Evolutionary conservation across 2,797 vertebrate species (phyloP).

Genomic region (Enteromius unitaeniatus): DNA sequence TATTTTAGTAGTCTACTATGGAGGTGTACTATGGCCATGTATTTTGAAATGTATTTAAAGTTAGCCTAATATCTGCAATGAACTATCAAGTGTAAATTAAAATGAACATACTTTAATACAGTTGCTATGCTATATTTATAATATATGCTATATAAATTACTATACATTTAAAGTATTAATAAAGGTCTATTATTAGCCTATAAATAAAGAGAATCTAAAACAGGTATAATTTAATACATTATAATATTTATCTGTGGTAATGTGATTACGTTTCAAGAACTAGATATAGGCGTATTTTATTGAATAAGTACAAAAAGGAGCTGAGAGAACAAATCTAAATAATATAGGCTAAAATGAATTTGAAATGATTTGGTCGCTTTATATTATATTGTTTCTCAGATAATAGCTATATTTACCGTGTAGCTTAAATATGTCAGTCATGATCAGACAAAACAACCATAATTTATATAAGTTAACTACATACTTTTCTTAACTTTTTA

Average conservation of each 20-base stretch:
- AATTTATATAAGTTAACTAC: background rate
- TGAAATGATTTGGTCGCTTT: background rate
- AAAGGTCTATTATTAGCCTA: background rate
- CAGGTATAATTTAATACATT: background rate
- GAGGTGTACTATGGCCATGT: background rate
- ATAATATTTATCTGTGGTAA: background rate
- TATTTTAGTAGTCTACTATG: background rate
- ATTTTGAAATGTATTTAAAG: background rate
- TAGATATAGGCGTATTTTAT: background rate
- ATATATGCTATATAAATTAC: background rate
- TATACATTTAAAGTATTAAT: too few relatives aligned
- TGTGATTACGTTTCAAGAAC: background rate
- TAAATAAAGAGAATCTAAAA: background rate
- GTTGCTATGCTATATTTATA: background rate
- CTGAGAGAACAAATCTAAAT: background rate
- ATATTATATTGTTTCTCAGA: background rate
- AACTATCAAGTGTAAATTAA: background rate
- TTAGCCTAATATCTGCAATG: background rate
- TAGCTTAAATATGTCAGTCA: background rate
- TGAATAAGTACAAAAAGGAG: background rate
- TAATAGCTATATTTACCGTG: background rate
- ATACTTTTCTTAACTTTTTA: constrained; percentile 58
- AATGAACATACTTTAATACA: background rate
- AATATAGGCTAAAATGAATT: background rate
- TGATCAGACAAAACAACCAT: background rate